These are phyloP conservation scores for Oncorhynchus clarkii DNA, from an alignment of 2,113 vertebrate genomes.

Conservation along the genomic window DNA sequence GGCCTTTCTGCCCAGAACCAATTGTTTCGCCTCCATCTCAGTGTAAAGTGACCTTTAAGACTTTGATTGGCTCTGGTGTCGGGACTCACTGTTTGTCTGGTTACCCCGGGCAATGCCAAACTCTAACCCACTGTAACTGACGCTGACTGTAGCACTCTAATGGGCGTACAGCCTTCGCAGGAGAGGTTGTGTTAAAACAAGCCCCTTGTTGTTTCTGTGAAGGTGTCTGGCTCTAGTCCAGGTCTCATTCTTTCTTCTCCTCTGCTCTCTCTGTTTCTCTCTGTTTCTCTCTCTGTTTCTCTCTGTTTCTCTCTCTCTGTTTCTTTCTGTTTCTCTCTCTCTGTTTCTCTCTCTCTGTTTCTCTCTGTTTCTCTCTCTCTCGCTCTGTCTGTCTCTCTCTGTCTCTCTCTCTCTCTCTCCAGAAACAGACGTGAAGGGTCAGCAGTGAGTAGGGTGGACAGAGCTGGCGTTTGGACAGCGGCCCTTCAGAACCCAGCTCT, in stretches of 20 bases:
- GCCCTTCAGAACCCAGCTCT: too few relatives aligned
- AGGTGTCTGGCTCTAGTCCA: background rate
- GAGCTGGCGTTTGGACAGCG: too few relatives aligned
- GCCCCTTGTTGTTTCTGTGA: background rate
- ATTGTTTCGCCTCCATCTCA: constrained; percentile 12
- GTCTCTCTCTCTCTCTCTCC: background rate
- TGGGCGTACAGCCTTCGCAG: background rate
- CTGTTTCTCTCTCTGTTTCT: background rate
- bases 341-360: background rate
- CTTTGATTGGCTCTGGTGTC: background rate
- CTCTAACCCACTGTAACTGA: background rate
- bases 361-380: background rate
- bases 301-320: background rate
- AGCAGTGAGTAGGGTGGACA: too few relatives aligned
- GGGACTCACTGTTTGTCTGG: constrained; percentile 31
- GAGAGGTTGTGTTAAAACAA: constrained; percentile 11
- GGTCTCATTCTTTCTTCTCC: background rate
- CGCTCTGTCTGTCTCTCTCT: background rate
- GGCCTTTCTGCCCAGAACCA: constrained; percentile 18
- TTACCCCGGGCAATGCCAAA: constrained; percentile 23
- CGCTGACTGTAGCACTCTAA: background rate
- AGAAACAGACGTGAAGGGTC: background rate
- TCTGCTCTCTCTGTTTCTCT: background rate
- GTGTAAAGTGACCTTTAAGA: background rate
- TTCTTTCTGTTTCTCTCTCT: too few relatives aligned